Base-by-base conservation (phyloP, 2,888 invertebrate species). In the Sericinus montela region DNA sequence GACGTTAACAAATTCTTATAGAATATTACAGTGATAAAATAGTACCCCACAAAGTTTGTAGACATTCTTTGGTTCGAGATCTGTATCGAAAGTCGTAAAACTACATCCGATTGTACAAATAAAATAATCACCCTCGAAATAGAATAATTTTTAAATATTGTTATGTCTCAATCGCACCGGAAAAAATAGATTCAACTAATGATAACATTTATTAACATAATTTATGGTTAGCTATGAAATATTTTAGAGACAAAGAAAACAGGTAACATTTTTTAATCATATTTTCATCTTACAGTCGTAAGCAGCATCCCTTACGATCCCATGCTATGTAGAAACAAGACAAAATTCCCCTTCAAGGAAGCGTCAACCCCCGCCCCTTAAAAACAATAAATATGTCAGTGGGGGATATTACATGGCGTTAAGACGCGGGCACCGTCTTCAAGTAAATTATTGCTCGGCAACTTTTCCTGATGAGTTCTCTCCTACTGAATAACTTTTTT, bases 311-410 rank as follows among this genome's bases (percentile, higher is more conserved):
- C 62, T 57, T 57, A 56, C 60, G 29, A 42, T 44, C 29, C 46
- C 19, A 52, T 52, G n/a, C 32, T 43, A 45, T 44, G 48, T 49
- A 53, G 47, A 50, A 58, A 45, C 53, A 58, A 62, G 58, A 58
- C 49, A 59, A 53, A 53, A 55, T 53, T 56, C 51, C 54, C 48
- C 72, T 67, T 63, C 62, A 55, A 58, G 56, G 67, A 65, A 72
- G 64, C 59, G 53, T 55, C 69, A 60, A 65, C 75, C 78, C 76
- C 72, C 74, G 69, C 73, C 84, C 82, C 72, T 67, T 58, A 55
- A 74, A 68, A 78, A 84, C 85, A 81, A 88, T 88, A 88, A 88
- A 88, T 88, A 84, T 88, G 88, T 86, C 87, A 86, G 80, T 71
- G 75, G 68, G 69, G 78, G 80, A 82, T 84, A 86, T 86, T 80